These are phyloP conservation scores for Sitophilus oryzae DNA, from an alignment of 1,140 invertebrate genomes.

Conservation along the genomic window DNA sequence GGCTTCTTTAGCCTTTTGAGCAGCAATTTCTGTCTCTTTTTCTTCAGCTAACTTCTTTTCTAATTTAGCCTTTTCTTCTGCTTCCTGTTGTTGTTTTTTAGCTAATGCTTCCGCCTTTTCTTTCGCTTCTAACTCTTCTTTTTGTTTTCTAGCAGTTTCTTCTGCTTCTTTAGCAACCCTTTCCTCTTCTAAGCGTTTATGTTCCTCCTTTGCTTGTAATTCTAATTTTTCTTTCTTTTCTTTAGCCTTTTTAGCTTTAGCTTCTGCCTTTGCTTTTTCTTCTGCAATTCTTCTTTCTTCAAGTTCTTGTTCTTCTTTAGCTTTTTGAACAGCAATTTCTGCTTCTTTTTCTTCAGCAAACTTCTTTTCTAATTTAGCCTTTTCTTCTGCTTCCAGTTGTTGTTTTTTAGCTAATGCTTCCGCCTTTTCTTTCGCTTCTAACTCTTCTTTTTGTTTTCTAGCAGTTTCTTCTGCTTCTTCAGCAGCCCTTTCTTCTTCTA, in stretches of 20 bases:
- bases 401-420: too few species aligned
- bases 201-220: too few species aligned
- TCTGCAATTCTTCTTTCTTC: too few species aligned
- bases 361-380: too few species aligned
- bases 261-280: conserved; percentile 22
- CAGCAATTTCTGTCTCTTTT: conserved; percentile 4
- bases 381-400: too few species aligned
- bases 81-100: conserved; percentile 10
- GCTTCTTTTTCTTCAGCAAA: too few species aligned
- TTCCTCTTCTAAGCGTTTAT: conserved; percentile 2
- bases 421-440: too few species aligned
- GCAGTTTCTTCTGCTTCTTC: conserved; percentile 23
- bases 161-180: conserved; percentile 6
- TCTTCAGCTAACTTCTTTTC: too few species aligned
- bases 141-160: conserved; percentile 9
- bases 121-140: conserved; percentile 15
- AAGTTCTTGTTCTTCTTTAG: too few species aligned
- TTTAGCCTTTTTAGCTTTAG: conserved; percentile 2
- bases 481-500: conserved; percentile 26
- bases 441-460: conserved; percentile 26
- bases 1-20: conserved; percentile 9
- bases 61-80: conserved; percentile 9
- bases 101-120: conserved; percentile 14
- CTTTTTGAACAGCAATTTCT: too few species aligned
- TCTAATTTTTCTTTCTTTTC: too few species aligned